Percentiles rank a stretch among this genome's conserved stretches.
Evolutionary conservation across 2,113 vertebrate species (phyloP).

Genomic region (Vanacampus margaritifer): DNA sequence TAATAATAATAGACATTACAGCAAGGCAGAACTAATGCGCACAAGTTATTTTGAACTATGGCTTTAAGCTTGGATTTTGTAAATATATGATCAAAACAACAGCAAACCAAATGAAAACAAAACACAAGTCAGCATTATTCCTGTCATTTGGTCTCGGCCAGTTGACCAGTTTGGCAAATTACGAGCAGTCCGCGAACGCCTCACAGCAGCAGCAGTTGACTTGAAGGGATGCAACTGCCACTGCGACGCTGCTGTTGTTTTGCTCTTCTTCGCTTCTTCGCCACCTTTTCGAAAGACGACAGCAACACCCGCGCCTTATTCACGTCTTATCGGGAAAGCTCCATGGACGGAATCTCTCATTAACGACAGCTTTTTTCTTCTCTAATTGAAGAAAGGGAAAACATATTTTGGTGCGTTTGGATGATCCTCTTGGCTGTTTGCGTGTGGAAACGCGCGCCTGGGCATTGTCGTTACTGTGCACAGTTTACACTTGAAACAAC

Average conservation of each 20-base stretch:
- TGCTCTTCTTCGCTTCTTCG: conserved; percentile 3
- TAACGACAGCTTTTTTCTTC: not conserved
- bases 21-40: not conserved
- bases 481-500: conserved; percentile 26
- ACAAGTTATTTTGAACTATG: not conserved
- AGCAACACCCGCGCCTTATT: conserved; percentile 23
- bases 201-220: conserved; percentile 48
- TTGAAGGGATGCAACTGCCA: conserved; percentile 52
- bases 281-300: conserved; percentile 24
- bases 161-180: not conserved
- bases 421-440: conserved; percentile 34
- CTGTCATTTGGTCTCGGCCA: not conserved
- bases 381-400: not conserved
- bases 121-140: not conserved
- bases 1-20: not conserved
- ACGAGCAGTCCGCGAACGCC: conserved; percentile 41
- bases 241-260: conserved; percentile 57
- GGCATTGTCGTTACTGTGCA: conserved; percentile 17
- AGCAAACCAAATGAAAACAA: not conserved
- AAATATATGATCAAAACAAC: not conserved
- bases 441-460: conserved; percentile 20
- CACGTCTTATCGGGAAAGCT: conserved; percentile 17
- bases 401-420: conserved; percentile 15
- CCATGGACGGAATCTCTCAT: conserved; percentile 41
- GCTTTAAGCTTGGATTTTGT: not conserved